These are phyloP conservation scores for Apocrypta bakeri DNA, from an alignment of 1,140 invertebrate species.

Conservation along the genomic window DNA sequence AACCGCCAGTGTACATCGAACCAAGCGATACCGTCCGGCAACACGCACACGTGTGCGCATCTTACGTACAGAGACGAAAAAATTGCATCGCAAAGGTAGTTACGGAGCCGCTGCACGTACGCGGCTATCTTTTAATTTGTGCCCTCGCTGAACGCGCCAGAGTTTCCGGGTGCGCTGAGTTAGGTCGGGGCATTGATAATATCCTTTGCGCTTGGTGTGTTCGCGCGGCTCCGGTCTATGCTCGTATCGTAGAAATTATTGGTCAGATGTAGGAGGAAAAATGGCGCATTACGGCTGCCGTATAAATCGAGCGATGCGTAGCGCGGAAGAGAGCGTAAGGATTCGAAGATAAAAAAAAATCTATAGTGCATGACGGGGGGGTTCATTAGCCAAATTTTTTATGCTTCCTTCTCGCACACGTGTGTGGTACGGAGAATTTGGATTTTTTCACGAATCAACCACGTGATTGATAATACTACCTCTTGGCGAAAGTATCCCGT, in stretches of 20 bases:
- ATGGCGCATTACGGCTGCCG: background rate
- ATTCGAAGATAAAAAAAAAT: background rate
- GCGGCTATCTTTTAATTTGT: conserved; percentile 43
- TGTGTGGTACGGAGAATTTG: background rate
- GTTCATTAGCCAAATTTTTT: background rate
- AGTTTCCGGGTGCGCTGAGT: conserved; percentile 18
- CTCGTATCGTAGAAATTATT: conserved; percentile 20
- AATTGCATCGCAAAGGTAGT: background rate
- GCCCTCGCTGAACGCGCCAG: no score
- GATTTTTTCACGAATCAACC: background rate
- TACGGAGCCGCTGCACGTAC: conserved; percentile 13
- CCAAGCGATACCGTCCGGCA: background rate
- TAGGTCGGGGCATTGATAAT: conserved; percentile 3
- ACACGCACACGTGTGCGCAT: conserved; percentile 9
- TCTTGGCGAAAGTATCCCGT: no score
- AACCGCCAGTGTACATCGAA: background rate
- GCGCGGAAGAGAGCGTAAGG: background rate
- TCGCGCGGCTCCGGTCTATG: background rate
- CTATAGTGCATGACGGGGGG: background rate
- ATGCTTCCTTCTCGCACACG: background rate
- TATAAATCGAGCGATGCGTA: background rate
- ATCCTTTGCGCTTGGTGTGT: background rate
- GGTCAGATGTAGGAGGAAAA: conserved; percentile 30
- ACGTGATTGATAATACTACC: background rate
- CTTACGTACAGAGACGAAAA: background rate